These are phyloP conservation scores for Spondyliosoma cantharus DNA, from an alignment of 2,797 vertebrate genomes.

Conservation along the genomic window DNA sequence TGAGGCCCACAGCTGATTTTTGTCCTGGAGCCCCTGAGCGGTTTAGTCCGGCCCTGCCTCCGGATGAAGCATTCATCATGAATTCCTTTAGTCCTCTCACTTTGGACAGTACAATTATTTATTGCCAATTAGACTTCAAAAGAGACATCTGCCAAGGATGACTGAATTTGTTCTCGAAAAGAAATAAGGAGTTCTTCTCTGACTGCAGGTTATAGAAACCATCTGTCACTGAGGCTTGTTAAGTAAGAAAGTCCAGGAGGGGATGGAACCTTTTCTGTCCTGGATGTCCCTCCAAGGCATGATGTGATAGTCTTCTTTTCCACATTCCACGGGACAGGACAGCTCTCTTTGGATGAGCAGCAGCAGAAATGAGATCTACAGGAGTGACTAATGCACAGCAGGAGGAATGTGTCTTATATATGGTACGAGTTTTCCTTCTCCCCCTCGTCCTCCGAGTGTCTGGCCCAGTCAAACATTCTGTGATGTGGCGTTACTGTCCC, in stretches of 20 bases:
- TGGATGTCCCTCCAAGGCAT: slow-evolving; percentile 28
- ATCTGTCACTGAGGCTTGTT: slow-evolving; percentile 55
- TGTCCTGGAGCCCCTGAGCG: not conserved
- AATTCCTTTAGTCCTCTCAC: not conserved
- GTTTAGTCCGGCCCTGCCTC: not conserved
- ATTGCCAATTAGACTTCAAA: slow-evolving; percentile 29
- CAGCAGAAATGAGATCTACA: slow-evolving; percentile 16
- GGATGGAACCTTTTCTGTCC: slow-evolving; percentile 27
- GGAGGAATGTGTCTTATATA: slow-evolving; percentile 19
- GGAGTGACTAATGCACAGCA: not conserved
- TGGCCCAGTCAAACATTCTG: not conserved
- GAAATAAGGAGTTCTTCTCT: slow-evolving; percentile 13
- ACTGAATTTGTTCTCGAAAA: not conserved
- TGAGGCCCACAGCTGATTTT: not conserved
- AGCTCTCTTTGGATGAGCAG: not conserved
- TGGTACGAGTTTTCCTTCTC: slow-evolving; percentile 34
- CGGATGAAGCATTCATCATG: not conserved
- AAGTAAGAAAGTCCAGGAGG: slow-evolving; percentile 32
- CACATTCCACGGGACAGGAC: slow-evolving; percentile 36
- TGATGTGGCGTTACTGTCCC: slow-evolving; percentile 66
- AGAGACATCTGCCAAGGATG: slow-evolving; percentile 12
- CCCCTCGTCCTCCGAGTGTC: slow-evolving; percentile 8
- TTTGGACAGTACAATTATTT: not conserved
- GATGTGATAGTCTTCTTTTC: slow-evolving; percentile 37
- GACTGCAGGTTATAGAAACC: slow-evolving; percentile 50